Percentiles rank a stretch among this genome's conserved stretches.
Conservation (phyloP, 2,888 invertebrate genomes). For the Drosophila ustulata region DNA sequence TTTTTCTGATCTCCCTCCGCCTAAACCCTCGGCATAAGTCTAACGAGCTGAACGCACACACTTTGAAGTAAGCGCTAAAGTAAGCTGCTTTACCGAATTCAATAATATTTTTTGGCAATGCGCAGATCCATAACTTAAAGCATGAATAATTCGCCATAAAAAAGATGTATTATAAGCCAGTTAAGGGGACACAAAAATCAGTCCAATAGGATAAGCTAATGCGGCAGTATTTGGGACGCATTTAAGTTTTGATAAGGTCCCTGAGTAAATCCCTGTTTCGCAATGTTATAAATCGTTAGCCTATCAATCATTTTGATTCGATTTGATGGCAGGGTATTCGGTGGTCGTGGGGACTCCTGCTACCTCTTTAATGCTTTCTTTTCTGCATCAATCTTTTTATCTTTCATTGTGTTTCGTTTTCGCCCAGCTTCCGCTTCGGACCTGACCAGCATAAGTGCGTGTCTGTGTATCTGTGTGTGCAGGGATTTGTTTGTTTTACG, state of each 20-base stretch:
- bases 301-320: slow-evolving; percentile 46
- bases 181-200: background rate
- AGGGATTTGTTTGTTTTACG: slow-evolving; percentile 68
- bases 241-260: slow-evolving; percentile 34
- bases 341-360: slow-evolving; percentile 16
- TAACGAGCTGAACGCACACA: slow-evolving; percentile 22
- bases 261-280: slow-evolving; percentile 27
- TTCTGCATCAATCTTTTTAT: slow-evolving; percentile 63
- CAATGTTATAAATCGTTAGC: slow-evolving; percentile 30
- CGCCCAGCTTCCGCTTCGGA: slow-evolving; percentile 27
- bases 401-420: slow-evolving; percentile 39
- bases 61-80: slow-evolving; percentile 1
- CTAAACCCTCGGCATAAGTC: slow-evolving; percentile 6
- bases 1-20: background rate
- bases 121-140: background rate
- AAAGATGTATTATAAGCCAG: background rate
- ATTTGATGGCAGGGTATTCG: slow-evolving; percentile 27
- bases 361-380: slow-evolving; percentile 48
- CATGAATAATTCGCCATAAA: background rate
- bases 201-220: background rate
- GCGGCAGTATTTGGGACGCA: background rate
- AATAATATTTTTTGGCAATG: slow-evolving; percentile 31
- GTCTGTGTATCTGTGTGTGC: slow-evolving; percentile 39
- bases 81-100: slow-evolving; percentile 41
- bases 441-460: slow-evolving; percentile 60